Evolutionary conservation across 2,888 invertebrate genomes (phyloP), one percentile per base, ranked within the genome.

Genomic region (Leptogaster cylindrica): DNA sequence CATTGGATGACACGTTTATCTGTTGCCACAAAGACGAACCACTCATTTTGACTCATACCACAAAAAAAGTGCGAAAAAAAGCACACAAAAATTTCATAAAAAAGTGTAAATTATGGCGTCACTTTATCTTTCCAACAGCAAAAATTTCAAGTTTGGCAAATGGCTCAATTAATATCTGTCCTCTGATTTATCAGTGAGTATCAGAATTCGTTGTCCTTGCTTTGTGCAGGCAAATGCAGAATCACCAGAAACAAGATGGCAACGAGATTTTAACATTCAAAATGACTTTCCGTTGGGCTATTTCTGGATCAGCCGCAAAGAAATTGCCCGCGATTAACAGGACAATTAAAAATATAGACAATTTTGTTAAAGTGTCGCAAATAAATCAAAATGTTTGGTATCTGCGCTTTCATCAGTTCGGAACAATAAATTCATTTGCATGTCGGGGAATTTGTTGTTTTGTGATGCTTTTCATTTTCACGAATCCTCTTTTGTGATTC

Each of bases 111-210:
- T 44, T 48, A 33, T 31, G 20, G 2, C 36, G 23, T 36, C 31
- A 25, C 50, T 50, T 50, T 36, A 50, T 51, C 39, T 65, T 16
- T 16, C 14, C 58, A 8, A 27, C 58, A 18, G 46, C 33, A 44
- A 55, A 67, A 31, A 31, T 41, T 31, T 67, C 50, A 6, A 27
- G 52, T 28, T 61, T 44, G 28, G 72, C 46, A 75, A 79, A 79
- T 79, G 79, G 78, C 79, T 80, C 79, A 80, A 80, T 80, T 80
- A 80, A 80, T 80, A 80, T 78, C 76, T 79, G 79, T 79, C 79
- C 78, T 77, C 78, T 79, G 80, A 80, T 79, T 79, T 79, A 80
- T 79, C 78, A 27, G 23, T 7, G 44, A 28, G 31, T 27, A 44
- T n/a, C n/a, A n/a, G n/a, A n/a, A n/a, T 61, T 61, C 28, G 27